phyloP scores from a whole-genome alignment of 1,140 invertebrate genomes.

The Aricia agestis region DNA sequence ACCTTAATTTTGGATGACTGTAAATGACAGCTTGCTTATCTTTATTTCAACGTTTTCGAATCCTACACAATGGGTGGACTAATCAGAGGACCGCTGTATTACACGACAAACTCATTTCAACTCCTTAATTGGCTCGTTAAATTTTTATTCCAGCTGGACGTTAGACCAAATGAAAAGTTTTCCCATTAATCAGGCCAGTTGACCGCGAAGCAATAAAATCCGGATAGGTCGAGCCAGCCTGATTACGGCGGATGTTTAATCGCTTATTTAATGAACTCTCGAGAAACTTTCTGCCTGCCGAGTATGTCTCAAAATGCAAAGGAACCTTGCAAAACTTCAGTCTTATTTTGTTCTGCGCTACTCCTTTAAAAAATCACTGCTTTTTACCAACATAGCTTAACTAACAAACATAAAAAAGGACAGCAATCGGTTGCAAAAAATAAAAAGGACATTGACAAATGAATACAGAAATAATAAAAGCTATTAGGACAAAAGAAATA shows the following conservation, averaged over 20 bases:
- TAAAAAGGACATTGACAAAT: constrained; percentile 11
- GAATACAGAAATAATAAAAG: constrained; percentile 9
- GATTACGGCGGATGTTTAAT: constrained; percentile 32
- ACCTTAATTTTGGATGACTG: too few relatives aligned
- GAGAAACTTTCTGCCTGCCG: constrained; percentile 2
- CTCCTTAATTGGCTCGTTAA: background rate
- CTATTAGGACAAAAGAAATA: constrained; percentile 12
- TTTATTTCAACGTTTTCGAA: too few relatives aligned
- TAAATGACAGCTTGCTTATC: too few relatives aligned
- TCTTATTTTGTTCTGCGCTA: too few relatives aligned
- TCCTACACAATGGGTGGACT: background rate
- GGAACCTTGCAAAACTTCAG: too few relatives aligned
- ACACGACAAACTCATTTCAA: constrained; percentile 9
- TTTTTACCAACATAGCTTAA: background rate
- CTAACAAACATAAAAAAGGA: background rate
- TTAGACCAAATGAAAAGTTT: constrained; percentile 24
- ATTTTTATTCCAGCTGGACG: constrained; percentile 6
- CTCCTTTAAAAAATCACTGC: background rate
- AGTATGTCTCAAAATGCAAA: background rate
- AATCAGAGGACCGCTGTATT: background rate
- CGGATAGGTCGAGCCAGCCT: constrained; percentile 22
- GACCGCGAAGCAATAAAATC: constrained; percentile 23
- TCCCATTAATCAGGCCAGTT: constrained; percentile 29
- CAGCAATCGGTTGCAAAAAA: background rate
- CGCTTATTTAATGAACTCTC: constrained; percentile 14